phyloP scores from a whole-genome alignment of 2,888 invertebrate genomes.

The Meandrusa payeni region DNA sequence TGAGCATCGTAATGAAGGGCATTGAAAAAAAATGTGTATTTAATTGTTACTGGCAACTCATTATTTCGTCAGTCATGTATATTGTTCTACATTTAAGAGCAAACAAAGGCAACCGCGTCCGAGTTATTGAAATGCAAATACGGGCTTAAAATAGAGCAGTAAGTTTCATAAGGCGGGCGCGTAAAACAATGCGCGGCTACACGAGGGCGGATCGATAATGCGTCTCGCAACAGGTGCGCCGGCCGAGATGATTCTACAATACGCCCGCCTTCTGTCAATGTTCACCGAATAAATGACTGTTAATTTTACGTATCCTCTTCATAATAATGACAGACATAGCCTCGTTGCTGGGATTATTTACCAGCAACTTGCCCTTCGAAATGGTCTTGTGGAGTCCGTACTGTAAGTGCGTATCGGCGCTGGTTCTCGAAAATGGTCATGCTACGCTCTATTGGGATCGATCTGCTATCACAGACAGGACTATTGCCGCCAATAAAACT shows the following conservation, averaged over 20 bases:
- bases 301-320: neutral
- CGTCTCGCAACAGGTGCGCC: conserved; percentile 24
- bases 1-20: no score
- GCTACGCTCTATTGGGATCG: no score
- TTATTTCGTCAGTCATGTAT: neutral
- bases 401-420: no score
- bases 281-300: neutral
- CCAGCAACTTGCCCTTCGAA: no score
- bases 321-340: no score
- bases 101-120: conserved; percentile 10
- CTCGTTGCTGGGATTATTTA: no score
- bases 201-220: conserved; percentile 29
- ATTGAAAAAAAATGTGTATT: no score
- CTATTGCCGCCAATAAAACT: no score
- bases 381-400: no score
- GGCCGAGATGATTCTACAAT: conserved; percentile 18
- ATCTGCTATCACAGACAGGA: no score
- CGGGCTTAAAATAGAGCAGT: conserved; percentile 20
- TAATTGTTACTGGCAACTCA: neutral
- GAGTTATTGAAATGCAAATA: conserved; percentile 23
- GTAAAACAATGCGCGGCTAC: conserved; percentile 30
- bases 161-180: conserved; percentile 25
- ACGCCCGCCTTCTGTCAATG: neutral
- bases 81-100: conserved; percentile 7
- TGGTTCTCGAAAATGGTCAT: no score